Conservation (phyloP, 2,888 invertebrate species). For the Protophormia terraenovae region DNA sequence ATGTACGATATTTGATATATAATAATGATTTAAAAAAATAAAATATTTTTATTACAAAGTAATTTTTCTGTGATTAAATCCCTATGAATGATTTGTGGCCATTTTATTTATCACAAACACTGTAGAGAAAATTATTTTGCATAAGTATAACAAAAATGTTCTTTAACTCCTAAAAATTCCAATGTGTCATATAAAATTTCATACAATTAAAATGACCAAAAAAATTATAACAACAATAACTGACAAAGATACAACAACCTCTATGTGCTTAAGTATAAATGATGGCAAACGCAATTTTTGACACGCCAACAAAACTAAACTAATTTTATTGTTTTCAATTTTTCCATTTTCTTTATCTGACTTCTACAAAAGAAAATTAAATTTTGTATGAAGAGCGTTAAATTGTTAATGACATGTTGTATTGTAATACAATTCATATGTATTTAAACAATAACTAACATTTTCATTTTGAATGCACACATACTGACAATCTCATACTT, state of each 20-base stretch:
- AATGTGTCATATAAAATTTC: background rate
- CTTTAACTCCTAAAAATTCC: too few species aligned
- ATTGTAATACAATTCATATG: slow-evolving; percentile 25
- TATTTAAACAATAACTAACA: slow-evolving; percentile 19
- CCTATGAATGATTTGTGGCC: too few species aligned
- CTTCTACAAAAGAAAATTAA: slow-evolving; percentile 37
- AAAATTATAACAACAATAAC: background rate
- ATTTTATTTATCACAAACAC: too few species aligned
- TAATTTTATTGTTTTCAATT: background rate
- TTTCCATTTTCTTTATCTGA: background rate
- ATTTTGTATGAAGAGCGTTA: slow-evolving; percentile 48
- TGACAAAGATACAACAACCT: too few species aligned
- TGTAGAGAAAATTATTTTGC: too few species aligned
- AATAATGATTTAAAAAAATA: background rate
- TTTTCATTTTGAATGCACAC: background rate
- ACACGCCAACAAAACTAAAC: slow-evolving; percentile 33
- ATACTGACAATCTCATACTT: too few species aligned
- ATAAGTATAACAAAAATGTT: too few species aligned
- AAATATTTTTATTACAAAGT: too few species aligned
- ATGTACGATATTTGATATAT: slow-evolving; percentile 67
- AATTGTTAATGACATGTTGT: slow-evolving; percentile 61
- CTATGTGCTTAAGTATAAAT: too few species aligned
- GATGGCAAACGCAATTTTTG: slow-evolving; percentile 30
- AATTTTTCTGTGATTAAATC: too few species aligned
- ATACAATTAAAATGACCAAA: slow-evolving; percentile 1